Conservation (phyloP, 2,888 invertebrate genomes). For the Melinopterus prodromus region DNA sequence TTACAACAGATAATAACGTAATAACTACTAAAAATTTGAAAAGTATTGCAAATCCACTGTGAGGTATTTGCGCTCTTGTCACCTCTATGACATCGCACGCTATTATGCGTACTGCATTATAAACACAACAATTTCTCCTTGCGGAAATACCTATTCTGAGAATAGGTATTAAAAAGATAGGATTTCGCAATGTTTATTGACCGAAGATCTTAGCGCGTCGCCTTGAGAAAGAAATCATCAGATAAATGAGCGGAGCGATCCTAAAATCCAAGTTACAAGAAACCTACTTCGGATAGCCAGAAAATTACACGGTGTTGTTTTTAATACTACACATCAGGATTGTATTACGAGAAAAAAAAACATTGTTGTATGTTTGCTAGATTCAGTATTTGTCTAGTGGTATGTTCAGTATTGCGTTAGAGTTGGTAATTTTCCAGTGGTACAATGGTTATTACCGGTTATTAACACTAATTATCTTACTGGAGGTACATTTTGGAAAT, state of each 20-base stretch:
- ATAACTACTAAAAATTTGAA: not conserved
- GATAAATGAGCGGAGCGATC: no score
- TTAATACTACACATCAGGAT: no score
- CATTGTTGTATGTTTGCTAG: not conserved
- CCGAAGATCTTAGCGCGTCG: not conserved
- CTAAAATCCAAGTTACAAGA: not conserved
- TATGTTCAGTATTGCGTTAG: not conserved
- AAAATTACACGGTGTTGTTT: not conserved
- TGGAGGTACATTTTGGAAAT: not conserved
- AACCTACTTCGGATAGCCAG: not conserved
- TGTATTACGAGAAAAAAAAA: not conserved
- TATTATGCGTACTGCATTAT: not conserved
- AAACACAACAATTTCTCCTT: not conserved
- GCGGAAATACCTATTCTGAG: not conserved
- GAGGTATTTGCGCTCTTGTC: not conserved
- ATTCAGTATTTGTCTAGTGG: not conserved
- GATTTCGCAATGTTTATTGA: not conserved
- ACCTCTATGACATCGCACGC: not conserved
- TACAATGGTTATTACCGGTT: not conserved
- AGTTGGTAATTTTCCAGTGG: not conserved
- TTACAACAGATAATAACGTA: not conserved
- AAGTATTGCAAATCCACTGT: not conserved
- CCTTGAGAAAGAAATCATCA: no score
- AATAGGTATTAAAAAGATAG: not conserved
- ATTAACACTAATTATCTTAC: not conserved